Evolutionary conservation across 2,113 vertebrate genomes (phyloP), one percentile per base, ranked within the genome.

Genomic region (Hippocampus guttulatus): DNA sequence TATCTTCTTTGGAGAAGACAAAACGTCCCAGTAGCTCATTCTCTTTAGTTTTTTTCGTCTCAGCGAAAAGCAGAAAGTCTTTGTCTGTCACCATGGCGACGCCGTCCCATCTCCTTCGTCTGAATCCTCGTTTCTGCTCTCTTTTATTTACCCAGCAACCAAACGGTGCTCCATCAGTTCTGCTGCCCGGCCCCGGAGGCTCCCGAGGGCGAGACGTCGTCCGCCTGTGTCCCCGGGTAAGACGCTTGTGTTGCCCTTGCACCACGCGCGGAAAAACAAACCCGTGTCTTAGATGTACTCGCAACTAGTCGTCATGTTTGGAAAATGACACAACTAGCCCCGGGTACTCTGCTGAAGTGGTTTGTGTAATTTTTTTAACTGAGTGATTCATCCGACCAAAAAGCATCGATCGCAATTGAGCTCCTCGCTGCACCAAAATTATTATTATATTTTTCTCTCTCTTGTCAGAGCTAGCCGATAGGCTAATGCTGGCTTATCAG

Each of bases 151-250:
- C 64, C 14, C 92, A 99, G 97, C 88, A 99, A 96, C 93, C 95
- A 97, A 89, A 99, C 95, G 1, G 96, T 99, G 75, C 93, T 99
- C 69, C 96, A 99, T 85, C 97, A 98, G 90, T 99, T 99, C 92
- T 99, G 97, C 89, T 98, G 96, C 83, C 97, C 97, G 2, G 96
- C 95, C n/a, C 95, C 95, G 0, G 97, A 99, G 0, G 90, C 94
- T 57, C 88, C 95, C 77, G 94, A 98, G 92, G 91, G 80, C 16
- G 92, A 93, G 65, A 73, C 88, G 55, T 90, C 90, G 2, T 89
- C 89, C 12, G 90, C 91, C 77, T 92, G 92, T 87, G 88, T 91
- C 68, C 89, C 91, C 84, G 92, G 92, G 92, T 93, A 93, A 90
- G 92, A 85, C 14, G 3, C 61, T 78, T 62, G 72, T 81, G 76